These are phyloP conservation scores for Euspilapteryx auroguttella DNA, from an alignment of 2,888 invertebrate genomes.

Conservation along the genomic window DNA sequence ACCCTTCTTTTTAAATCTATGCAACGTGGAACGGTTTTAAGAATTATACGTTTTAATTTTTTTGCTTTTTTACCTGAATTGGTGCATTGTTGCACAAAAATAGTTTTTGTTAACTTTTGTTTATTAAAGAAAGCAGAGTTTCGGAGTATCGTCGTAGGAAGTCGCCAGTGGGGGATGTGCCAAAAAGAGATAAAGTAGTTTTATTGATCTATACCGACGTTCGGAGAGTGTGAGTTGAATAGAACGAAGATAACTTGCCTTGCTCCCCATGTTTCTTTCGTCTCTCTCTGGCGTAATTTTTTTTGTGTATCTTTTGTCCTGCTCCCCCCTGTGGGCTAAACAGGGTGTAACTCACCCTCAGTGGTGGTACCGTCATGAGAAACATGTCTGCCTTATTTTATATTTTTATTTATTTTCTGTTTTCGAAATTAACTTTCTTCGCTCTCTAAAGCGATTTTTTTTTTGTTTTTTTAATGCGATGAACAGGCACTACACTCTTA, in stretches of 20 bases:
- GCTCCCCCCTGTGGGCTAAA: conserved; percentile 57
- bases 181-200: conserved; percentile 65
- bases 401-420: conserved; percentile 22
- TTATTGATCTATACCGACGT: conserved; percentile 64
- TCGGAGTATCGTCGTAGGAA: conserved; percentile 46
- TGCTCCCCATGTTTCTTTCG: conserved; percentile 45
- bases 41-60: too few relatives aligned
- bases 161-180: conserved; percentile 57
- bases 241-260: conserved; percentile 63
- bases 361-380: conserved; percentile 56
- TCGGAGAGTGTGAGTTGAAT: conserved; percentile 60
- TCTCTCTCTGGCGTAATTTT: conserved; percentile 24
- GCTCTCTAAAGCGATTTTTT: too few relatives aligned
- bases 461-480: too few relatives aligned
- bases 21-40: too few relatives aligned
- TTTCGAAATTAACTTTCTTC: conserved; percentile 11
- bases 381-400: conserved; percentile 33
- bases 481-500: too few relatives aligned
- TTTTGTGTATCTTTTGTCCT: conserved; percentile 30
- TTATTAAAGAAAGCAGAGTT: background rate
- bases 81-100: background rate
- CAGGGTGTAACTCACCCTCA: conserved; percentile 62
- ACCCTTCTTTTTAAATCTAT: too few relatives aligned
- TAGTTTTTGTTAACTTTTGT: too few relatives aligned
- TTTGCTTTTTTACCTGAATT: background rate